phyloP scores from a whole-genome alignment of 2,113 vertebrate species.

The Ctenomys sociabilis region DNA sequence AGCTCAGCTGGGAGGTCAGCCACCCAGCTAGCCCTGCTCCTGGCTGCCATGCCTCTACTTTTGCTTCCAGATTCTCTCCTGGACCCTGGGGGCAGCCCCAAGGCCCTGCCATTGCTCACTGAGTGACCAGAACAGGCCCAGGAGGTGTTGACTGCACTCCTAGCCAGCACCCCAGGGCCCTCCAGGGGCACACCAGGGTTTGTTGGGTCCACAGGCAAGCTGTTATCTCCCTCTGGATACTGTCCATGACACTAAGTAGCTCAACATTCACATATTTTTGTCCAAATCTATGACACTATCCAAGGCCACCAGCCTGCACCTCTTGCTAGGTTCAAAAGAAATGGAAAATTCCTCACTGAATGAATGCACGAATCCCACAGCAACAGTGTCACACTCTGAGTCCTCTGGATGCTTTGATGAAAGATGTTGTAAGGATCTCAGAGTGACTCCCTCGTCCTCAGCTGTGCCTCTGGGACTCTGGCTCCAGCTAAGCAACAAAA shows the following conservation, averaged over 20 bases:
- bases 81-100: neutral
- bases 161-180: rapidly evolving
- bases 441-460: neutral
- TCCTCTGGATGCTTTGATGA: neutral
- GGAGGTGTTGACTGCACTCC: rapidly evolving
- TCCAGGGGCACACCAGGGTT: neutral
- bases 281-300: neutral
- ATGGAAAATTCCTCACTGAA: neutral
- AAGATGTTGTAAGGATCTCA: neutral
- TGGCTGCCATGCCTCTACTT: neutral
- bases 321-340: neutral
- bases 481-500: neutral
- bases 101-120: neutral
- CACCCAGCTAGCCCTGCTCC: neutral
- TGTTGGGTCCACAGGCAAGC: neutral
- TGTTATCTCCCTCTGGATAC: neutral
- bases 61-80: neutral
- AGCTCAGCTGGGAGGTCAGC: neutral
- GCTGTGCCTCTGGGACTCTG: neutral
- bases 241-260: neutral
- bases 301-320: neutral
- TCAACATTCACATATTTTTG: neutral
- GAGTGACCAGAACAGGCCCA: neutral
- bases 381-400: neutral
- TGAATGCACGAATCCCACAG: neutral